Conservation (phyloP, 2,113 vertebrate species). For the Paradisaea rubra region DNA sequence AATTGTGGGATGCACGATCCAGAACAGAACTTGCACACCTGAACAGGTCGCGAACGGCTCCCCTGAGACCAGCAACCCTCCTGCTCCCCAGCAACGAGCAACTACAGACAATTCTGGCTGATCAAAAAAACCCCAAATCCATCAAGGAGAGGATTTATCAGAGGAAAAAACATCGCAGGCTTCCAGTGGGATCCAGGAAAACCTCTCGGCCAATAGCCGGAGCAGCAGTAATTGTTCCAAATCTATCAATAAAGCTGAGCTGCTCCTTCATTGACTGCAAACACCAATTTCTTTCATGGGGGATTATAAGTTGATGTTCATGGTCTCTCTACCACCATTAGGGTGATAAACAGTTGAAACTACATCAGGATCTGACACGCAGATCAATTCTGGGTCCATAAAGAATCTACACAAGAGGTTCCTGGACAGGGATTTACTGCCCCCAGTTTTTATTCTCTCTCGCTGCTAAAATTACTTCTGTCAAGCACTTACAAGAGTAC, state of each 20-base stretch:
- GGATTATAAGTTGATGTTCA: constrained; percentile 70
- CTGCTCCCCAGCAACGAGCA: background rate
- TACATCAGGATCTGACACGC: constrained; percentile 75
- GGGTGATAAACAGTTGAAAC: constrained; percentile 79
- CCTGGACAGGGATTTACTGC: constrained; percentile 71
- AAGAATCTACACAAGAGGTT: constrained; percentile 75
- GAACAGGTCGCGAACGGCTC: background rate
- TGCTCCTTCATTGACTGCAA: constrained; percentile 67
- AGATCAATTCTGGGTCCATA: constrained; percentile 82
- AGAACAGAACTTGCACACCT: background rate
- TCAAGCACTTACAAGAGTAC: constrained; percentile 71
- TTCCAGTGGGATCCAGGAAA: constrained; percentile 37
- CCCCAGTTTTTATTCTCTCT: constrained; percentile 74
- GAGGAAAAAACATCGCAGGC: background rate
- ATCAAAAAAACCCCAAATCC: background rate
- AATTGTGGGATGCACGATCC: background rate
- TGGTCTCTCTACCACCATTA: constrained; percentile 68
- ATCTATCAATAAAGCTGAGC: constrained; percentile 70
- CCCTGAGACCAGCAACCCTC: background rate
- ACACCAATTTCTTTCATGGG: constrained; percentile 69
- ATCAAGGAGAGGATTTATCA: constrained; percentile 30
- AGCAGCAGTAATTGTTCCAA: constrained; percentile 68
- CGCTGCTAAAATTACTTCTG: constrained; percentile 79
- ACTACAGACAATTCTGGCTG: background rate
- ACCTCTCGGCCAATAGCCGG: constrained; percentile 55